Evolutionary conservation across 2,113 vertebrate genomes (phyloP).

Genomic region (Caracal caracal): DNA sequence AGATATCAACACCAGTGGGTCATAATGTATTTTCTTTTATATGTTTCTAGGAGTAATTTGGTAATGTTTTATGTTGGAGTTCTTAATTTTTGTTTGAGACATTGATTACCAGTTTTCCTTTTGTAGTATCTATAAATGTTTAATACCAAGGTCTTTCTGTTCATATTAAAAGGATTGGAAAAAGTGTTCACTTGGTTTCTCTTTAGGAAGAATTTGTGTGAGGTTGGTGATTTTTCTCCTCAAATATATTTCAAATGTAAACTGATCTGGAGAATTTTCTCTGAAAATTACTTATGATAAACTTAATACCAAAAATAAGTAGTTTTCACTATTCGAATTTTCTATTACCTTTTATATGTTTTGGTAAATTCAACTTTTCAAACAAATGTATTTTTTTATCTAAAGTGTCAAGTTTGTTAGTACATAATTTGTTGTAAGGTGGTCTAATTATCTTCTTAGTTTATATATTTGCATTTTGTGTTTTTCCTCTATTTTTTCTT

Average conservation of each 20-base stretch:
- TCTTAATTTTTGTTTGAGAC: not conserved
- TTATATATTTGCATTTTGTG: not conserved
- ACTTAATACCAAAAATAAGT: not conserved
- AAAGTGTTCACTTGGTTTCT: not conserved
- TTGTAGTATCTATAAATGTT: not conserved
- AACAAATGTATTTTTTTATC: not conserved
- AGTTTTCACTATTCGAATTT: not conserved
- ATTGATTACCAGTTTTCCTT: not conserved
- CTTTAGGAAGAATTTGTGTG: not conserved
- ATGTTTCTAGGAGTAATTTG: not conserved
- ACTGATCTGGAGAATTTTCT: not conserved
- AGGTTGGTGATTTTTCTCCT: not conserved
- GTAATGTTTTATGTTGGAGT: not conserved
- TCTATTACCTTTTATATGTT: not conserved
- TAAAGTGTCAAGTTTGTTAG: not conserved
- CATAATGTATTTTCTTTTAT: not conserved
- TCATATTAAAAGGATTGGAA: not conserved
- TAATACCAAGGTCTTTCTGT: not conserved
- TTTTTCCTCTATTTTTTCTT: not conserved
- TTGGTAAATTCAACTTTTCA: not conserved
- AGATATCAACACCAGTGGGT: not conserved
- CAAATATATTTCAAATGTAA: not conserved
- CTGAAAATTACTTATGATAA: not conserved
- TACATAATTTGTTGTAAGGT: not conserved
- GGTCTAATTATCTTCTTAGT: not conserved